These are phyloP conservation scores for Anoura caudifer DNA, from an alignment of 2,113 vertebrate species.

Conservation along the genomic window DNA sequence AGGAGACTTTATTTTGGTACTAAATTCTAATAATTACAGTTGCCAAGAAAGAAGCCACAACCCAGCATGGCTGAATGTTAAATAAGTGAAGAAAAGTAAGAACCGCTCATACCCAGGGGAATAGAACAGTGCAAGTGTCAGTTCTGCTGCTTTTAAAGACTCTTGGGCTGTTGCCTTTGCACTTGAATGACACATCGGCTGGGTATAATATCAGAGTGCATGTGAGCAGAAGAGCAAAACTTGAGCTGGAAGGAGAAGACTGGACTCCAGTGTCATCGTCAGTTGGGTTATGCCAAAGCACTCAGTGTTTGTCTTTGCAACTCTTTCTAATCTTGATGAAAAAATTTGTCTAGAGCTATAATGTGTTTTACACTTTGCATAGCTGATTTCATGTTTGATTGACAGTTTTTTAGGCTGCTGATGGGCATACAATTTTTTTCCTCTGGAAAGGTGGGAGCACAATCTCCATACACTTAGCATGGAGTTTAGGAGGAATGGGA, in stretches of 20 bases:
- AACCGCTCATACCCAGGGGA: neutral
- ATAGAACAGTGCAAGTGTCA: neutral
- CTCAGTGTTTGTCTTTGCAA: neutral
- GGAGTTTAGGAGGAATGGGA: neutral
- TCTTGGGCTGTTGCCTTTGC: neutral
- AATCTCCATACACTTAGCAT: neutral
- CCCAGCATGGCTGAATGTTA: neutral
- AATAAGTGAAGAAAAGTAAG: neutral
- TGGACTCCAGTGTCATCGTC: neutral
- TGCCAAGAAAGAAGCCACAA: constrained; percentile 35
- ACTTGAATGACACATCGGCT: neutral
- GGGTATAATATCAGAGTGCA: neutral
- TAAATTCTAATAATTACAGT: neutral
- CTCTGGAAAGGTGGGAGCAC: neutral
- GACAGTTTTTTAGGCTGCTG: neutral
- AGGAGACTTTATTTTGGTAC: neutral
- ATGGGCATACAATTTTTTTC: neutral
- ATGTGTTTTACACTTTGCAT: neutral
- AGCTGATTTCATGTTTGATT: neutral
- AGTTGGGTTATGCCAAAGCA: neutral
- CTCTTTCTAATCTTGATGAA: neutral
- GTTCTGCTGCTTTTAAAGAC: neutral
- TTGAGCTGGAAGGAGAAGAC: neutral
- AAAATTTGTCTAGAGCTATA: neutral
- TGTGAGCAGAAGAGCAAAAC: neutral